phyloP scores from a whole-genome alignment of 2,888 invertebrate genomes.

The Microdon myrmicae region DNA sequence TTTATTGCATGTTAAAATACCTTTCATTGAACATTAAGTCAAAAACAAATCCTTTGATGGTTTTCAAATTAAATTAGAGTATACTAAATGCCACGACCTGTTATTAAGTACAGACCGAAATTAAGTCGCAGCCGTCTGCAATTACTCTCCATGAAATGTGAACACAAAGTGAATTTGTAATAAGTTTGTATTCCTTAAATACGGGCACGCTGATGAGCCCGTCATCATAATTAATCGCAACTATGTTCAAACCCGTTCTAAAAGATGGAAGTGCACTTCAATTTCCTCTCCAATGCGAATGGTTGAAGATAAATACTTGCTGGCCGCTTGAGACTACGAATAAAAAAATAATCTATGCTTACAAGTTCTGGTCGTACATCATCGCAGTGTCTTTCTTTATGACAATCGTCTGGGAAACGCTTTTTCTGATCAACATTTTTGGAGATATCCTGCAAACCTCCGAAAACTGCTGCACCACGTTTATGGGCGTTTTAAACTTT shows the following conservation, averaged over 20 bases:
- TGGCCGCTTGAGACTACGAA: constrained; percentile 58
- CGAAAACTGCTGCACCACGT: constrained; percentile 65
- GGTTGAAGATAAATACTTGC: constrained; percentile 63
- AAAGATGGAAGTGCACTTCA: constrained; percentile 55
- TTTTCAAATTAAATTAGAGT: too few relatives aligned
- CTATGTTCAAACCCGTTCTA: constrained; percentile 59
- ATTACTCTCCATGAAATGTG: too few relatives aligned
- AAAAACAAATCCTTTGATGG: too few relatives aligned
- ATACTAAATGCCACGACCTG: too few relatives aligned
- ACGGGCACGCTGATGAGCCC: too few relatives aligned
- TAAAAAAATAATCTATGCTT: constrained; percentile 35
- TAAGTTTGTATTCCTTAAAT: too few relatives aligned
- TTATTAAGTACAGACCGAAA: too few relatives aligned
- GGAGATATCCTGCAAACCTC: constrained; percentile 63
- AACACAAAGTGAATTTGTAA: too few relatives aligned
- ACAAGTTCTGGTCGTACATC: constrained; percentile 62
- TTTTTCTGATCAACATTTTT: constrained; percentile 59
- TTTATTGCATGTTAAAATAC: too few relatives aligned
- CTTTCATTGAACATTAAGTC: too few relatives aligned
- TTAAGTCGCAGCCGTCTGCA: too few relatives aligned
- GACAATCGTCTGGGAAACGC: constrained; percentile 62
- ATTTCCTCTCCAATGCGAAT: constrained; percentile 63
- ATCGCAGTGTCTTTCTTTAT: constrained; percentile 60
- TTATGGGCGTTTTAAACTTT: constrained; percentile 65
- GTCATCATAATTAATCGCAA: too few relatives aligned